Evolutionary conservation across 1,140 invertebrate species (phyloP).

Genomic region (Cyrtorhinus lividipennis): DNA sequence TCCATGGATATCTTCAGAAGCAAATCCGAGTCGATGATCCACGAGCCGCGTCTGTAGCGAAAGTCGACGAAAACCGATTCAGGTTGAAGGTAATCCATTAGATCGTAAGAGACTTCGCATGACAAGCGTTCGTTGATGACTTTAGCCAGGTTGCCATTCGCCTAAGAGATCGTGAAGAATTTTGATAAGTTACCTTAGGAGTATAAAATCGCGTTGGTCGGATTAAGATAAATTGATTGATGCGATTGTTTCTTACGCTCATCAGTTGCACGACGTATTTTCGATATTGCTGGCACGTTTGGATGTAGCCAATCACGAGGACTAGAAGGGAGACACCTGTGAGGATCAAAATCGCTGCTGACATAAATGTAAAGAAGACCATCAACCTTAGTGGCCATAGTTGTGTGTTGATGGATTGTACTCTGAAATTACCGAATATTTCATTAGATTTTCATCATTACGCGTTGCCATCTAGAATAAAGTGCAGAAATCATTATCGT

Average conservation of each 20-base stretch:
- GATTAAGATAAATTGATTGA: not conserved
- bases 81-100: constrained; percentile 54
- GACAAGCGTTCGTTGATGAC: constrained; percentile 45
- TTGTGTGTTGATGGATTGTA: constrained; percentile 15
- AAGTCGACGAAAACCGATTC: constrained; percentile 35
- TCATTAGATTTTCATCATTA: too few species aligned
- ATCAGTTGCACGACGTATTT: constrained; percentile 20
- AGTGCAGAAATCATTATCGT: too few species aligned
- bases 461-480: too few species aligned
- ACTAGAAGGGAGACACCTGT: constrained; percentile 21
- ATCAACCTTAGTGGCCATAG: constrained; percentile 11
- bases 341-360: constrained; percentile 18
- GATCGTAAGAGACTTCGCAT: constrained; percentile 51
- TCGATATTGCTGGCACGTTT: constrained; percentile 24
- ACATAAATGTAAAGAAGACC: constrained; percentile 15
- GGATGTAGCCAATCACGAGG: constrained; percentile 24
- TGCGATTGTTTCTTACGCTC: not conserved
- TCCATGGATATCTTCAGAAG: constrained; percentile 42
- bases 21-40: constrained; percentile 46
- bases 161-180: constrained; percentile 26
- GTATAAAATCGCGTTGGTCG: not conserved
- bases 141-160: constrained; percentile 39
- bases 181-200: constrained; percentile 11
- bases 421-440: too few species aligned
- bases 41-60: constrained; percentile 36